Percentiles rank a stretch among this genome's conserved stretches.
These are phyloP conservation scores for Chaetophractus vellerosus DNA, from an alignment of 2,797 vertebrate genomes.

Conservation along the genomic window DNA sequence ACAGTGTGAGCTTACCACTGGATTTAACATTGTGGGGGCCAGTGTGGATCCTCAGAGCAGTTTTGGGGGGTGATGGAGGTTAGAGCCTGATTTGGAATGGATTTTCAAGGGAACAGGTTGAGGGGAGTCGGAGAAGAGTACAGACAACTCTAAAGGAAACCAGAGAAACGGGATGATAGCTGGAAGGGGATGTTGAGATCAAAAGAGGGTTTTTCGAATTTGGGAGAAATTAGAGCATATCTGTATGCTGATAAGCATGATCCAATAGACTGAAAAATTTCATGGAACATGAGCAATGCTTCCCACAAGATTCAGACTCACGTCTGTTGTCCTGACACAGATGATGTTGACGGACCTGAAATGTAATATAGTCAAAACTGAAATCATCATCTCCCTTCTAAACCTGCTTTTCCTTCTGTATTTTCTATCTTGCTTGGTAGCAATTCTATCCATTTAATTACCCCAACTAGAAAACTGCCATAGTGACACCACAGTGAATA, in stretches of 20 bases:
- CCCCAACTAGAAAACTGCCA: background rate
- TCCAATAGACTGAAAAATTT: background rate
- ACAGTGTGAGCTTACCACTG: too few species aligned
- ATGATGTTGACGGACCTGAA: background rate
- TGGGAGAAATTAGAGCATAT: background rate
- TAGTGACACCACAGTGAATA: background rate
- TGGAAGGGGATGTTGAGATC: background rate
- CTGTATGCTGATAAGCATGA: background rate
- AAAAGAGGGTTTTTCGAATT: background rate
- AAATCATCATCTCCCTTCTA: background rate
- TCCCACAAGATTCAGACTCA: background rate
- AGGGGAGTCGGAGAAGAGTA: background rate
- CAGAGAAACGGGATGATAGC: background rate
- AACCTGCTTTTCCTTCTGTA: background rate
- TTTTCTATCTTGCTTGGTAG: constrained; percentile 22
- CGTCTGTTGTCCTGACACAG: background rate
- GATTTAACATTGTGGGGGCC: background rate
- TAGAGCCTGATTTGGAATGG: background rate
- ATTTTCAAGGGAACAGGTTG: background rate
- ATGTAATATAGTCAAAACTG: background rate
- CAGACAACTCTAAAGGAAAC: background rate
- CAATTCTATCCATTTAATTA: background rate
- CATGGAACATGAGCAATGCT: background rate
- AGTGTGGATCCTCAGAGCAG: background rate
- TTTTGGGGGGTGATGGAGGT: background rate